Conservation (phyloP, 2,888 invertebrate genomes). For the Cotesia congregata region DNA sequence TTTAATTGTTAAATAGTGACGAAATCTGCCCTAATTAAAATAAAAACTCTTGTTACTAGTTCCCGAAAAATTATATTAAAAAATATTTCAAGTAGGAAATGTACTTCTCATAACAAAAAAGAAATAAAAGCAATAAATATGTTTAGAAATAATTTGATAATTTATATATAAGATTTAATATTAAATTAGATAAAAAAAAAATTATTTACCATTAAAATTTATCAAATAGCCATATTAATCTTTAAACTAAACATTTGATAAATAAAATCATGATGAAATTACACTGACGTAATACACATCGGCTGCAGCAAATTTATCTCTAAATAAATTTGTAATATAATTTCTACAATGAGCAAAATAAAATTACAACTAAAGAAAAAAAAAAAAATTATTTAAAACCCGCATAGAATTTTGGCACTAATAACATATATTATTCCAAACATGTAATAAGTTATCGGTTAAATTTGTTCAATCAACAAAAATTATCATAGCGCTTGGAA, state of each 20-base stretch:
- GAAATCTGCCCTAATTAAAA: neutral
- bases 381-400: neutral
- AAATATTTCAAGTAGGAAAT: neutral
- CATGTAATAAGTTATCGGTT: neutral
- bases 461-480: neutral
- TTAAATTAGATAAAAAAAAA: neutral
- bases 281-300: neutral
- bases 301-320: neutral
- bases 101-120: neutral
- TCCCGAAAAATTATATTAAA: neutral
- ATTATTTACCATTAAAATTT: neutral
- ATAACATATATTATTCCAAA: neutral
- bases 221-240: neutral
- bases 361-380: neutral
- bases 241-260: neutral
- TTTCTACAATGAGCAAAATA: neutral
- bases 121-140: neutral
- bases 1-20: neutral
- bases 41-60: neutral
- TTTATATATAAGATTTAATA: neutral
- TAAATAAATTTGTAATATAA: neutral
- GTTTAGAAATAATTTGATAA: neutral
- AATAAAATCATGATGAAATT: neutral
- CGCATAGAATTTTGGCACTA: neutral
- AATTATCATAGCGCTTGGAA: neutral